Percentiles rank a stretch among this genome's conserved stretches.
Evolutionary conservation across 2,113 vertebrate genomes (phyloP).

Genomic region (Cavia porcellus): DNA sequence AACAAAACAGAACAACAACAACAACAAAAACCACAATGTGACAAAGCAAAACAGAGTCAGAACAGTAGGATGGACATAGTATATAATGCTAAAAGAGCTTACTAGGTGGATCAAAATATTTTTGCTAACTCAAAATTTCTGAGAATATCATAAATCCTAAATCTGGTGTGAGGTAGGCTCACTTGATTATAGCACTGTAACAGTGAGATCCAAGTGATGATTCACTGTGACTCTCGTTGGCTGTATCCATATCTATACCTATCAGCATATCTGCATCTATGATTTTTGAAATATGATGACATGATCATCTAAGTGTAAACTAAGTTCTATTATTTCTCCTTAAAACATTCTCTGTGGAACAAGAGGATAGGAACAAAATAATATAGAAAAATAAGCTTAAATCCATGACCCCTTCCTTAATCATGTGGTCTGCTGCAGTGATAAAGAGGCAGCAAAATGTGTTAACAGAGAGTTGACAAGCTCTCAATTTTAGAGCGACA

Average conservation of each 20-base stretch:
- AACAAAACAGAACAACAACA: no score
- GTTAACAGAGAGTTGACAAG: not conserved
- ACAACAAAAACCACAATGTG: no score
- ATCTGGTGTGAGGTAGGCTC: not conserved
- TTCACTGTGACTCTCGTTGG: not conserved
- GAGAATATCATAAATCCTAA: not conserved
- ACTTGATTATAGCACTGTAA: not conserved
- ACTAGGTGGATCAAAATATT: no score
- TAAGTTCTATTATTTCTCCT: conserved; percentile 45
- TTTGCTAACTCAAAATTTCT: conserved; percentile 13
- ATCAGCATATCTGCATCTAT: no score
- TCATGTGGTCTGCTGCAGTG: not conserved
- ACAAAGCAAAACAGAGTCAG: no score
- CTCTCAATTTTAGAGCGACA: not conserved
- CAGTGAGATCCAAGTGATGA: conserved; percentile 15
- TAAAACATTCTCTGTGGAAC: conserved; percentile 41
- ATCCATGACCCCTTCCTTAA: not conserved
- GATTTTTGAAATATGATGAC: not conserved
- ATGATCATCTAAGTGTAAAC: conserved; percentile 30
- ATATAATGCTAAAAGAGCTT: no score
- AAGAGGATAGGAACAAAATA: not conserved
- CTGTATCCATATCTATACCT: no score
- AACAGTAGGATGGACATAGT: no score
- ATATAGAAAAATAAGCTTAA: not conserved
- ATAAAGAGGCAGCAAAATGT: not conserved